These are phyloP conservation scores for Festucalex cinctus DNA, from an alignment of 2,113 vertebrate genomes.

Conservation along the genomic window DNA sequence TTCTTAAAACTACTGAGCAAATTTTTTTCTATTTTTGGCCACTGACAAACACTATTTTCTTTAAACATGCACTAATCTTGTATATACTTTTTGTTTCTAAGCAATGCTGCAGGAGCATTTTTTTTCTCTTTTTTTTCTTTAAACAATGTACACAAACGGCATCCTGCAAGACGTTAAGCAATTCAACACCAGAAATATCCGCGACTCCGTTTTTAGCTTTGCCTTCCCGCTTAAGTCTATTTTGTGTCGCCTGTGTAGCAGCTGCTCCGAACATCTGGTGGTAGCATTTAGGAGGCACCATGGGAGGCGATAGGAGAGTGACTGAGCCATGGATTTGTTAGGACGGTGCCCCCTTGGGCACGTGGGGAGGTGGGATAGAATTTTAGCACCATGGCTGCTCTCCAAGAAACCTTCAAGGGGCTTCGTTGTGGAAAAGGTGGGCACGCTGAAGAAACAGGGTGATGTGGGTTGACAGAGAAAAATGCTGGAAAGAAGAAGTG, in stretches of 20 bases:
- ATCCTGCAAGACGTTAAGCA: constrained; percentile 24
- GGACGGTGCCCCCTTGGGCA: constrained; percentile 37
- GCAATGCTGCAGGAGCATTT: neutral
- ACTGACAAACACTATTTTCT: neutral
- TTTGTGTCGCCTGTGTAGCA: constrained; percentile 46
- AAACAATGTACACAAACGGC: constrained; percentile 13
- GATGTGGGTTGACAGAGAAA: constrained; percentile 24
- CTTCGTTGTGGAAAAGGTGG: constrained; percentile 40
- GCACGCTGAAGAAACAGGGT: constrained; percentile 9
- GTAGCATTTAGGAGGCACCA: constrained; percentile 36
- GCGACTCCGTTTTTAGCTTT: constrained; percentile 9
- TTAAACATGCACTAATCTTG: neutral
- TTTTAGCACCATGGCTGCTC: constrained; percentile 35
- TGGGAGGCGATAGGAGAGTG: constrained; percentile 39
- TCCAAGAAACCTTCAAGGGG: constrained; percentile 32
- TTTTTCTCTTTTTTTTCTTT: neutral
- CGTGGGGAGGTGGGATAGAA: constrained; percentile 19
- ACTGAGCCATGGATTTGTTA: constrained; percentile 39
- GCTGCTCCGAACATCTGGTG: constrained; percentile 65
- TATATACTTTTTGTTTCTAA: neutral
- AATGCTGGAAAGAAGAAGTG: neutral
- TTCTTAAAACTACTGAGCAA: neutral
- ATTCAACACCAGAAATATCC: constrained; percentile 16
- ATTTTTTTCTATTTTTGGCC: neutral
- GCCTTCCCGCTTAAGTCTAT: constrained; percentile 18